A percentile compares a stretch with the other conserved stretches of the same genome.
Evolutionary conservation across 2,113 vertebrate genomes (phyloP).

Genomic region (Tylochromis polylepis): DNA sequence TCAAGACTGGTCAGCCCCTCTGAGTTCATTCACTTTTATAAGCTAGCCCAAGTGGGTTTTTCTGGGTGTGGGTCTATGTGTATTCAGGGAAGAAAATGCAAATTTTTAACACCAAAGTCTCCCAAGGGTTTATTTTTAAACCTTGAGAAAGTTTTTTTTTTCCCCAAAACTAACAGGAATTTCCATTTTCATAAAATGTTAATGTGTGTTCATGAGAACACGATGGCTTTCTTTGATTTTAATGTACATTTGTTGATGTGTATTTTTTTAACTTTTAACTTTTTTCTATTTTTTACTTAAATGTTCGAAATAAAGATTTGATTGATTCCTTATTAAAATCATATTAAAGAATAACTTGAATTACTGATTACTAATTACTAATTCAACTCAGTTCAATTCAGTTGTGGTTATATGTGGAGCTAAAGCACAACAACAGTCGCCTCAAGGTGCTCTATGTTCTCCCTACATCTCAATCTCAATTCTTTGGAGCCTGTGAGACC

Average conservation of each 20-base stretch:
- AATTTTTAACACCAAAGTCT: background rate
- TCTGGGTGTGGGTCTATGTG: background rate
- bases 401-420: too few relatives aligned
- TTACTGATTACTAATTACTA: too few relatives aligned
- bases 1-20: constrained; percentile 42
- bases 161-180: background rate
- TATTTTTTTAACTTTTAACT: too few relatives aligned
- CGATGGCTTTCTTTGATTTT: background rate
- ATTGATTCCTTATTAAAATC: too few relatives aligned
- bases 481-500: background rate
- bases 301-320: background rate
- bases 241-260: background rate
- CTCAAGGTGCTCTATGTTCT: background rate
- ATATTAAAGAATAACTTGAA: too few relatives aligned
- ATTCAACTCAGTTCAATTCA: too few relatives aligned
- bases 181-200: background rate
- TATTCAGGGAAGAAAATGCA: background rate
- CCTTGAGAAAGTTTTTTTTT: background rate
- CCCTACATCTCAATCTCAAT: background rate
- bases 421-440: too few relatives aligned
- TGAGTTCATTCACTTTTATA: constrained; percentile 71
- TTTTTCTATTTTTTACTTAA: background rate
- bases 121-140: background rate
- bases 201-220: background rate
- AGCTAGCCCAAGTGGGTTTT: constrained; percentile 14